phyloP scores from a whole-genome alignment of 2,797 vertebrate genomes.

The Poeciliopsis presidionis region DNA sequence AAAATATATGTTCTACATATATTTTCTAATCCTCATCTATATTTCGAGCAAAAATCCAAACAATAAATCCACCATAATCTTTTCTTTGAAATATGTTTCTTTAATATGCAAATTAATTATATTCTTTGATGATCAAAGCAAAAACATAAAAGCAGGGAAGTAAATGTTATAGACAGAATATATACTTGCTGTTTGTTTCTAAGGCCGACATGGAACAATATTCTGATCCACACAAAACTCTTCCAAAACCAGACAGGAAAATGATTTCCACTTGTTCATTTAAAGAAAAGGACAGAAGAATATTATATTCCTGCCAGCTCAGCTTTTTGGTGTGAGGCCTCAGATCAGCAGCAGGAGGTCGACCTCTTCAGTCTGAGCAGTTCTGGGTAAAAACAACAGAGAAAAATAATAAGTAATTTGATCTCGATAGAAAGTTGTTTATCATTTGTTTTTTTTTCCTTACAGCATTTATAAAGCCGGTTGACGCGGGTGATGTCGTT shows the following conservation, averaged over 20 bases:
- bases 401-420: not conserved
- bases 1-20: too few relatives aligned
- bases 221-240: not conserved
- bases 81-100: not conserved
- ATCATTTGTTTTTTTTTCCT: conserved; percentile 10
- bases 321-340: not conserved
- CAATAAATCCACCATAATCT: not conserved
- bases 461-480: conserved; percentile 48
- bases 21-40: too few relatives aligned
- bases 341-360: not conserved
- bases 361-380: not conserved
- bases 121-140: not conserved
- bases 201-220: not conserved
- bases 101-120: not conserved
- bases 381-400: not conserved
- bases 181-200: not conserved
- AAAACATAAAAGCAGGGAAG: not conserved
- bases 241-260: not conserved
- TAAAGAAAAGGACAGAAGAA: not conserved
- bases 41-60: not conserved
- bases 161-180: not conserved
- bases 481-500: conserved; percentile 51
- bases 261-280: not conserved
- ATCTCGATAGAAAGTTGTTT: too few relatives aligned
- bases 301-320: not conserved